These are phyloP conservation scores for Etheostoma cragini DNA, from an alignment of 2,113 vertebrate species.

Conservation along the genomic window DNA sequence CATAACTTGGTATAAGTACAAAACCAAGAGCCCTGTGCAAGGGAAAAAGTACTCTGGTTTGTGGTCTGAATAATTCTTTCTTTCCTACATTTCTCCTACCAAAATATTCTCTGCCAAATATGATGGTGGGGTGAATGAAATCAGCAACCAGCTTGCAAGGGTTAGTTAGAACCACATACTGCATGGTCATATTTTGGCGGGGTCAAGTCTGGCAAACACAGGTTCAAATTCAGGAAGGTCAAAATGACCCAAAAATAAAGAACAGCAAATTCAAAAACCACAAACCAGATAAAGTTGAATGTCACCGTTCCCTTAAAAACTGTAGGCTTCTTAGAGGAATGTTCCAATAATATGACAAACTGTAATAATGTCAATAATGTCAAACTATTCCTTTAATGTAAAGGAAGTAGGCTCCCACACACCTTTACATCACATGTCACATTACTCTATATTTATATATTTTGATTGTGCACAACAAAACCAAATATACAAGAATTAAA, in stretches of 20 bases:
- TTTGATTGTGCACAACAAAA: no score
- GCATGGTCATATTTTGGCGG: background rate
- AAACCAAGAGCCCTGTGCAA: background rate
- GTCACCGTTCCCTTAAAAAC: background rate
- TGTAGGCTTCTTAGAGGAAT: background rate
- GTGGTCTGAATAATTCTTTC: background rate
- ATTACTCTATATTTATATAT: background rate
- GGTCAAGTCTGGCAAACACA: background rate
- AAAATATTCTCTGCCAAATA: background rate
- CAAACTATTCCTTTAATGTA: no score
- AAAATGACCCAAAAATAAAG: background rate
- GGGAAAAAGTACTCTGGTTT: background rate
- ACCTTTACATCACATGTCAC: no score
- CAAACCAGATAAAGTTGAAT: background rate
- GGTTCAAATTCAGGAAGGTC: background rate
- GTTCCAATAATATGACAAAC: background rate
- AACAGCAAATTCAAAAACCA: background rate
- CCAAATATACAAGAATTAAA: no score
- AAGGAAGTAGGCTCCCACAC: no score
- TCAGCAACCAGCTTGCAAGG: background rate
- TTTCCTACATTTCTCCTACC: background rate
- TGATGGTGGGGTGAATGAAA: no score
- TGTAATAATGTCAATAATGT: no score
- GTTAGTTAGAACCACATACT: background rate
- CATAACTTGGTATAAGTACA: background rate